These are phyloP conservation scores for Heliconius hortense DNA, from an alignment of 2,888 invertebrate genomes.

Conservation along the genomic window DNA sequence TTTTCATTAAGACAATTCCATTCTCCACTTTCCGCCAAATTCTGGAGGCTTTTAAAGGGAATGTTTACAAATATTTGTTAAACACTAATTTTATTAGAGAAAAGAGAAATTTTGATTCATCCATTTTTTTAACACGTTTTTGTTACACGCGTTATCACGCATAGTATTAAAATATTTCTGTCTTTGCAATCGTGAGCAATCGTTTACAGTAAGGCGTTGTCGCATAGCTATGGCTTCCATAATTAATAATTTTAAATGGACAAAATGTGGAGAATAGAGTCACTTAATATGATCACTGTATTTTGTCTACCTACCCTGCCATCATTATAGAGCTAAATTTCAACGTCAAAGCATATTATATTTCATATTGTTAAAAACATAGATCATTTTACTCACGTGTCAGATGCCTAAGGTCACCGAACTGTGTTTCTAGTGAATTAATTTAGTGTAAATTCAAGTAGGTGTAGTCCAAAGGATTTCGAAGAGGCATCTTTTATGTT, in stretches of 20 bases:
- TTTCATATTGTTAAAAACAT: conserved; percentile 1
- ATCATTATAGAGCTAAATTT: neutral
- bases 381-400: neutral
- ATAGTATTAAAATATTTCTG: no score
- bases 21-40: neutral
- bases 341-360: neutral
- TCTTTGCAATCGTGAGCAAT: no score
- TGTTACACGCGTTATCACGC: no score
- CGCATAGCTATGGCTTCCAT: neutral
- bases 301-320: neutral
- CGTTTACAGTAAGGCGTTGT: no score
- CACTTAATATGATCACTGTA: neutral
- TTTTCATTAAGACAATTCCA: neutral
- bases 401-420: conserved; percentile 25
- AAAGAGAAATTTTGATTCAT: no score
- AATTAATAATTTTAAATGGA: neutral
- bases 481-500: neutral
- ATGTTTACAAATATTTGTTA: no score
- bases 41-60: no score
- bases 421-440: conserved; percentile 13
- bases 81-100: no score
- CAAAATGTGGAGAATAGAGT: neutral
- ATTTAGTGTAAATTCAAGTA: neutral
- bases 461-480: neutral
- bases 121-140: no score